Percentiles rank a stretch among this genome's conserved stretches.
These are phyloP conservation scores for Drosophila sp. DNA, from an alignment of 1,140 invertebrate species.

Conservation along the genomic window DNA sequence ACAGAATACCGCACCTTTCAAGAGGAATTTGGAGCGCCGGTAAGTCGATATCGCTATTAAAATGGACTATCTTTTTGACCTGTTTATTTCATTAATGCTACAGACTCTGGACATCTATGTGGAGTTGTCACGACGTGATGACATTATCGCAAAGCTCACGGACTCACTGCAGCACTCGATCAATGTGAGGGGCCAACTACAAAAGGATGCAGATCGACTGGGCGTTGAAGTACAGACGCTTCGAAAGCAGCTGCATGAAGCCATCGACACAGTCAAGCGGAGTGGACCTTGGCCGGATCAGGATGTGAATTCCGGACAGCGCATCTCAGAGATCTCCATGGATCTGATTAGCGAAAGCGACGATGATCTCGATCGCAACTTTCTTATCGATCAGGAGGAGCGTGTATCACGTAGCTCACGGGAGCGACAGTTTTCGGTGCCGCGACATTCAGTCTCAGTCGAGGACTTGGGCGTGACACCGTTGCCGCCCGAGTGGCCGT, in stretches of 20 bases:
- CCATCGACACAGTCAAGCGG: constrained; percentile 80
- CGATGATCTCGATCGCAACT: constrained; percentile 74
- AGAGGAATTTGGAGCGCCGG: constrained; percentile 84
- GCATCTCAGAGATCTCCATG: constrained; percentile 81
- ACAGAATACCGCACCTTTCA: constrained; percentile 86
- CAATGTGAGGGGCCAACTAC: constrained; percentile 86
- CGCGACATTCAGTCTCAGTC: constrained; percentile 8
- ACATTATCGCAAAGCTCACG: constrained; percentile 87
- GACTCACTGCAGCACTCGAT: constrained; percentile 87
- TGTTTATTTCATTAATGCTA: constrained; percentile 37
- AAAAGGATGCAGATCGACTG: constrained; percentile 87
- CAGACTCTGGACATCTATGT: constrained; percentile 87
- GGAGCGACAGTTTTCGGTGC: constrained; percentile 80
- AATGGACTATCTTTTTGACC: neutral
- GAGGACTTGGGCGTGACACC: constrained; percentile 70
- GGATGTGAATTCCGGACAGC: constrained; percentile 76
- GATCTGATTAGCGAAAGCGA: constrained; percentile 82
- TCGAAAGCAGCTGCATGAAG: constrained; percentile 86
- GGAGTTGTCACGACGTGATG: constrained; percentile 86
- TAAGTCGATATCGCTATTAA: constrained; percentile 27
- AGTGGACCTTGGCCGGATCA: constrained; percentile 73
- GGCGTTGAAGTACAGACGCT: constrained; percentile 87
- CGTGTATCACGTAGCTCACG: constrained; percentile 67
- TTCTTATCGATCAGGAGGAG: constrained; percentile 74
- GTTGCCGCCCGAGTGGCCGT: constrained; percentile 70